Conservation (phyloP, 2,797 vertebrate genomes). For the Eulemur albifrons region DNA sequence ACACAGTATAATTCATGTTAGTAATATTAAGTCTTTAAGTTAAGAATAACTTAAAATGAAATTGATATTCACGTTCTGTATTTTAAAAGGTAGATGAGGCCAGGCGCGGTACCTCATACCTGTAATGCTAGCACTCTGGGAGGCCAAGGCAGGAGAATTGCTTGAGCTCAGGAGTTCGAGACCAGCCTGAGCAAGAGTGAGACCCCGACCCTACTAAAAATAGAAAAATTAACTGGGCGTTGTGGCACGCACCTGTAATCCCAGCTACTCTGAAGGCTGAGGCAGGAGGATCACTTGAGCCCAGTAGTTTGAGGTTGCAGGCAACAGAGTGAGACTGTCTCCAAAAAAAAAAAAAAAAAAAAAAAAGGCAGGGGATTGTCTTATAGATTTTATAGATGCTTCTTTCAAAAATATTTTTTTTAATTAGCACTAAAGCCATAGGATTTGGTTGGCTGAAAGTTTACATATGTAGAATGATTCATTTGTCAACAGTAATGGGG, state of each 20-base stretch:
- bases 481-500: background rate
- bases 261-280: background rate
- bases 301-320: background rate
- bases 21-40: background rate
- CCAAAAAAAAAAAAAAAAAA: background rate
- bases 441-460: background rate
- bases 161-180: background rate
- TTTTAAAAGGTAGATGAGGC: background rate
- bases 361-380: background rate
- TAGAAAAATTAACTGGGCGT: background rate
- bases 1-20: background rate
- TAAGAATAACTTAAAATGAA: background rate
- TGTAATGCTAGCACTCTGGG: background rate
- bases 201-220: background rate
- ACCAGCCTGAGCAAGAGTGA: background rate
- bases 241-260: background rate
- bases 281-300: background rate
- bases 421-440: background rate
- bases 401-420: background rate
- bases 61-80: background rate
- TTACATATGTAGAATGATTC: background rate
- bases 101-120: background rate
- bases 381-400: background rate
- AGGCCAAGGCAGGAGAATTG: background rate
- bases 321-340: background rate